Percentiles rank a stretch among this genome's conserved stretches.
Conservation (phyloP, 1,140 invertebrate species). For the Hyphantria cunea region DNA sequence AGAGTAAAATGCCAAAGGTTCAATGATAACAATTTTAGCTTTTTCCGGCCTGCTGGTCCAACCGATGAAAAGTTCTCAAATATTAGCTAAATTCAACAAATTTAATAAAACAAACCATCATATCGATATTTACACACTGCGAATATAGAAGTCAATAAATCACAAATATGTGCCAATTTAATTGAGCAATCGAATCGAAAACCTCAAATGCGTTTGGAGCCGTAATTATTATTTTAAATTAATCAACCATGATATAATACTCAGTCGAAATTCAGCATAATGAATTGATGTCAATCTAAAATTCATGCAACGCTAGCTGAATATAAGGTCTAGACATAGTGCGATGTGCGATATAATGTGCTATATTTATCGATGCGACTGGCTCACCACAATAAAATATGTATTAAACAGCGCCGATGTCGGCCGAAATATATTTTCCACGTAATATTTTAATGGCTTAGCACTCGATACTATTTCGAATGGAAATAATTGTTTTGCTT, state of each 20-base stretch:
- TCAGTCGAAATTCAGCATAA: conserved; percentile 9
- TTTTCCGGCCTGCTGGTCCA: no score
- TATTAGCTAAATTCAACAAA: neutral
- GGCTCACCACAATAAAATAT: neutral
- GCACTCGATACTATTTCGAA: neutral
- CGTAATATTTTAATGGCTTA: neutral
- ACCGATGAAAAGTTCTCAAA: neutral
- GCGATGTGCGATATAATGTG: neutral
- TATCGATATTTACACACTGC: neutral
- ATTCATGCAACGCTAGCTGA: conserved; percentile 16
- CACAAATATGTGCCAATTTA: neutral
- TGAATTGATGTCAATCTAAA: conserved; percentile 24
- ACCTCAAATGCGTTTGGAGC: neutral
- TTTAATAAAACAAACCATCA: no score
- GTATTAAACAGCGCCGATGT: neutral
- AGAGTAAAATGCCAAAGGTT: no score
- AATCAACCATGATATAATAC: conserved; percentile 8
- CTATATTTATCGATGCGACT: neutral
- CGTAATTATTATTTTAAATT: conserved; percentile 18
- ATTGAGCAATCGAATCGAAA: conserved; percentile 6
- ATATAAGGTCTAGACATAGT: conserved; percentile 2
- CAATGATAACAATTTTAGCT: no score
- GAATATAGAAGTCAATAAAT: neutral
- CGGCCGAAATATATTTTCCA: neutral
- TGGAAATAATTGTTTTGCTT: no score